Conservation (phyloP, 1,140 invertebrate species). For the Calliopsis andreniformis region DNA sequence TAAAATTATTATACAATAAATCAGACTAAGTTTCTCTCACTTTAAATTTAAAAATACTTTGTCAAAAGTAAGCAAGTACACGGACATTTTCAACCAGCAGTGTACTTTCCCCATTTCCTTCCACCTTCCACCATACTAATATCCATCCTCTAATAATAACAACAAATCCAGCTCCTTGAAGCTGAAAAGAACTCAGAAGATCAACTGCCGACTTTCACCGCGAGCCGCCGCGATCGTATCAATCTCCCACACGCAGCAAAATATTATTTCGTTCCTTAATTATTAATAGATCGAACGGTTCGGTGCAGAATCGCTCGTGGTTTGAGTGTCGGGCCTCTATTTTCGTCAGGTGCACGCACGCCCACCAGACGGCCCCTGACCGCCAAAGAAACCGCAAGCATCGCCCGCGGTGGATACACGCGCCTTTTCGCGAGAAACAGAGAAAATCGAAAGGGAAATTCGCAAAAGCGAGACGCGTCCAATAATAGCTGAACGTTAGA, state of each 20-base stretch:
- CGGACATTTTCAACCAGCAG: too few relatives aligned
- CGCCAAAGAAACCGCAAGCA: conserved; percentile 57
- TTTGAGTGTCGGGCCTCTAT: conserved; percentile 58
- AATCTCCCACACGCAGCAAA: background rate
- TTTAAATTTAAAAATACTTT: too few relatives aligned
- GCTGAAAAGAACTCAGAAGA: background rate
- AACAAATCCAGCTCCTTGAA: background rate
- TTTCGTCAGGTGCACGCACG: conserved; percentile 41
- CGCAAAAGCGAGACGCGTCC: conserved; percentile 34
- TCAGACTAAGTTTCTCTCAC: too few relatives aligned
- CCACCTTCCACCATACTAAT: too few relatives aligned
- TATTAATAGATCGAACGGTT: conserved; percentile 64
- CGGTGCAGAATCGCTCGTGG: conserved; percentile 44
- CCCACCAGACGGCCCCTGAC: conserved; percentile 59
- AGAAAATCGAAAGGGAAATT: conserved; percentile 33
- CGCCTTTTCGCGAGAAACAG: conserved; percentile 31
- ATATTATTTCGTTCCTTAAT: background rate
- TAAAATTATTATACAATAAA: too few relatives aligned
- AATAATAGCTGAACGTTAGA: conserved; percentile 62
- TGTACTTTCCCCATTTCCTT: background rate
- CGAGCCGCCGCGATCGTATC: background rate
- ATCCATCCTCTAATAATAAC: background rate
- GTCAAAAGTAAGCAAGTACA: too few relatives aligned
- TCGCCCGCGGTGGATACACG: background rate
- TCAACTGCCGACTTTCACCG: background rate